Base-by-base conservation (phyloP, 2,888 invertebrate species). In the Eretmocerus hayati region DNA sequence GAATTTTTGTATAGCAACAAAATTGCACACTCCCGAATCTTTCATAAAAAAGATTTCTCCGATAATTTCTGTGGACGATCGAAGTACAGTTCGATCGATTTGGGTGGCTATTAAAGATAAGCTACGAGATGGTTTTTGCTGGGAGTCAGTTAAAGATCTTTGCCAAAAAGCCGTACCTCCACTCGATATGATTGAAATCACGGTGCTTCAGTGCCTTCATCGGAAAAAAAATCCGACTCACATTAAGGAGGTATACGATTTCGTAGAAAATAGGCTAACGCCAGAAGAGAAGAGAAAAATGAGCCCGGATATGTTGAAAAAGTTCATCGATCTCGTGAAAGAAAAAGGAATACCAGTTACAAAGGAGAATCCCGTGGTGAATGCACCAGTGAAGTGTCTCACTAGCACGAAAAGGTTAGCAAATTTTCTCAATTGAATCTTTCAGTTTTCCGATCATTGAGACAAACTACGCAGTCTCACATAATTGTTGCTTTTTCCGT, bases 171-270 rank as follows among this genome's bases (percentile, higher is more conserved):
- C 50, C 2, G 30, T 21, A 4, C 48, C 55, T 2, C 21, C 56
- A 6, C 2, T 5, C 9, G 2, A 32, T 22, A 33, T 48, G 22
- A 26, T 60, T 20, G 42, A 56, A 4, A 31, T 26, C 0, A 43
- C 64, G 16, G 23, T 66, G 21, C 0, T 35, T 4, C 61, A 65
- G 31, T 61, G 59, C 36, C 18, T 59, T 16, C 36, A 31, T 2
- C 11, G 45, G 3, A 42, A 48, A 48, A 32, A 56, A 47, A 43
- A 47, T 23, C n/a, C 32, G 20, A 18, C 13, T 11, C 42, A 64
- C 19, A 42, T 58, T 20, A 9, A 31, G 1, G 61, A 62, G 15
- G 37, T 66, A 22, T 36, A 60, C 11, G 51, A 59, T 33, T 31
- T 59, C 15, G 37, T 60, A 1, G 37, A 31, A 2, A 48, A 40